A percentile compares a stretch with the other conserved stretches of the same genome.
Evolutionary conservation across 2,797 vertebrate genomes (phyloP).

Genomic region (Enteromius radiatus): DNA sequence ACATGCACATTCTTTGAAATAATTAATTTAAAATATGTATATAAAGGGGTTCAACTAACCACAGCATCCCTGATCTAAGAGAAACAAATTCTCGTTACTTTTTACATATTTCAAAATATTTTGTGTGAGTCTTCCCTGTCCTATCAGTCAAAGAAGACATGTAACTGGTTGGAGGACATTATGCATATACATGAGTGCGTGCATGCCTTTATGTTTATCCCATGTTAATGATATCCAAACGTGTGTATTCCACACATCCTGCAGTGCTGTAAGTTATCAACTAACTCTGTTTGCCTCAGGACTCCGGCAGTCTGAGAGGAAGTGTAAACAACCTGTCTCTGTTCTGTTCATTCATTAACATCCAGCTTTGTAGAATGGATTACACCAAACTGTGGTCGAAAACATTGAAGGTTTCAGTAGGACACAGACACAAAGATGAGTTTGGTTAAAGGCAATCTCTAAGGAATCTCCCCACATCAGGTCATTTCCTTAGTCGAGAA

Average conservation of each 20-base stretch:
- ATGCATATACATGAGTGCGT: neutral
- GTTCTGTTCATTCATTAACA: constrained; percentile 38
- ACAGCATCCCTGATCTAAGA: neutral
- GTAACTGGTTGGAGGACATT: neutral
- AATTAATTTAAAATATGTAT: neutral
- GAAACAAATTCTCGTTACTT: neutral
- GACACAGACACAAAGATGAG: neutral
- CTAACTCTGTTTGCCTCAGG: constrained; percentile 12
- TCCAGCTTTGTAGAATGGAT: constrained; percentile 22
- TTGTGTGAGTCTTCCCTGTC: neutral
- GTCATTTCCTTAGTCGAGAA: neutral
- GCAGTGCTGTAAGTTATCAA: constrained; percentile 11
- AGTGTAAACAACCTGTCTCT: constrained; percentile 28
- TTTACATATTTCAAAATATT: neutral
- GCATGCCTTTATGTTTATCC: constrained; percentile 31
- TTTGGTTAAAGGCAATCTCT: neutral
- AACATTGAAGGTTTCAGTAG: neutral
- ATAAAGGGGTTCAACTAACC: neutral
- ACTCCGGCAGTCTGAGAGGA: constrained; percentile 22
- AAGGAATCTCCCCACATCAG: neutral
- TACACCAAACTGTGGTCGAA: constrained; percentile 19
- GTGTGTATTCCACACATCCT: constrained; percentile 9
- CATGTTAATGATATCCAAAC: neutral
- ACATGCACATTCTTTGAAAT: neutral
- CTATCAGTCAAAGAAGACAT: neutral